phyloP scores from a whole-genome alignment of 2,888 invertebrate species.

The Pheosia gnoma region DNA sequence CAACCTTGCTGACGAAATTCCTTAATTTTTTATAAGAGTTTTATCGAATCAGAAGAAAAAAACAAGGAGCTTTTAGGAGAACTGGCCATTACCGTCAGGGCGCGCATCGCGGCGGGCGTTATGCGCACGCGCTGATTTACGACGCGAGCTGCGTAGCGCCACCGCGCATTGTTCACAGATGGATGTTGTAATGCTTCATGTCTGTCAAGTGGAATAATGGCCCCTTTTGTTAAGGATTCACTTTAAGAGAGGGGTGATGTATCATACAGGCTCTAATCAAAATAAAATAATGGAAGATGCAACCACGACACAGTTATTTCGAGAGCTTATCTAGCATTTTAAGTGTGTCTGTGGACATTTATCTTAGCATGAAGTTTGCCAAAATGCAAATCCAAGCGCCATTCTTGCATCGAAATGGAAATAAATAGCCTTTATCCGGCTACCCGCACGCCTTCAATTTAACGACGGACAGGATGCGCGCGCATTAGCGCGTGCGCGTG shows the following conservation, averaged over 20 bases:
- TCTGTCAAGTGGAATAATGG: slow-evolving; percentile 46
- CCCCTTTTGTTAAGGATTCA: background rate
- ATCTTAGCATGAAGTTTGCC: background rate
- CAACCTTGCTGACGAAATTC: no score
- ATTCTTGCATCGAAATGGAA: slow-evolving; percentile 11
- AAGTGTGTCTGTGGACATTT: no score
- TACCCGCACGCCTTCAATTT: slow-evolving; percentile 24
- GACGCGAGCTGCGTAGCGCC: slow-evolving; percentile 25
- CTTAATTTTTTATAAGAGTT: no score
- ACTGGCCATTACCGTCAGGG: background rate
- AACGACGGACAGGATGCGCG: slow-evolving; percentile 33
- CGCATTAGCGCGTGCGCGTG: slow-evolving; percentile 42
- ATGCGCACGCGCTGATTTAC: slow-evolving; percentile 58
- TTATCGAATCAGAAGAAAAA: no score
- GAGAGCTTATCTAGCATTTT: no score
- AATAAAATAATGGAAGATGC: no score
- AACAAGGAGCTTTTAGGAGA: background rate
- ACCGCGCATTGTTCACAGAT: slow-evolving; percentile 43
- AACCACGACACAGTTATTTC: no score
- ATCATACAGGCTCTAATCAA: no score
- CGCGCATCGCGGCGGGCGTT: slow-evolving; percentile 33
- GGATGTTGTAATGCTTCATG: slow-evolving; percentile 39
- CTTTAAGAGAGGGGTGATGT: no score
- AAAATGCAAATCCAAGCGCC: slow-evolving; percentile 2
- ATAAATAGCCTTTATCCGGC: slow-evolving; percentile 32